Base-by-base conservation (phyloP, 2,113 vertebrate genomes). In the Phrynocephalus versicolor region DNA sequence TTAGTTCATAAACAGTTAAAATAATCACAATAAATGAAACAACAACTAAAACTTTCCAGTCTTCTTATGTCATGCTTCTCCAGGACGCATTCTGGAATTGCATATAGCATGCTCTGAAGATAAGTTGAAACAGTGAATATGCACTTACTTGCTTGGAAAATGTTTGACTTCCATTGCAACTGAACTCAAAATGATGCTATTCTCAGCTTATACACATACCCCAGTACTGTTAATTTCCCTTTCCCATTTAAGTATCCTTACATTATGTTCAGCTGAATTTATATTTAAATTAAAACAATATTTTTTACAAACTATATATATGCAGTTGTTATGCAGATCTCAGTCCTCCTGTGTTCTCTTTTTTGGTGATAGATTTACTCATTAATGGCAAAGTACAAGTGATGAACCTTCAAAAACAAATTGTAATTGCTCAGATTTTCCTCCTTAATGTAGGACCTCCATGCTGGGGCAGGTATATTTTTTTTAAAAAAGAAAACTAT, bases 131-230 rank as follows among this genome's bases (percentile, higher is more conserved):
- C n/a, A n/a, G n/a, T n/a, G n/a, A n/a, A n/a, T n/a, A n/a, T n/a
- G n/a, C n/a, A n/a, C 10, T 51, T 51, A 51, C 45, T 51, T 5
- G 5, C 45, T 0, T 10, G 18, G 9, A 2, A 75, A 55, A 27
- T 51, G 72, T 60, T 39, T 65, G 64, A 65, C 51, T 67, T 55
- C 25, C 33, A 23, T 35, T 57, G 35, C 7, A 41, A 39, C 23
- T 21, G 70, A 30, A n/a, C 70, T 10, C 33, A 82, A 30, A 12
- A n/a, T 82, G 51, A 15, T 37, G 0, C 76, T 64, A 39, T 0
- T 19, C 35, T 55, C 37, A 85, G 23, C 82, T 76, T 69, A 39
- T 92, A 1, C 45, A 82, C 83, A 79, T 16, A 69, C 45, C 45
- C 45, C 45, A 10, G 45, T 51, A 51, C 45, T 51, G 10, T 51